phyloP scores from a whole-genome alignment of 2,888 invertebrate genomes.

The Petrolisthes cinctipes region DNA sequence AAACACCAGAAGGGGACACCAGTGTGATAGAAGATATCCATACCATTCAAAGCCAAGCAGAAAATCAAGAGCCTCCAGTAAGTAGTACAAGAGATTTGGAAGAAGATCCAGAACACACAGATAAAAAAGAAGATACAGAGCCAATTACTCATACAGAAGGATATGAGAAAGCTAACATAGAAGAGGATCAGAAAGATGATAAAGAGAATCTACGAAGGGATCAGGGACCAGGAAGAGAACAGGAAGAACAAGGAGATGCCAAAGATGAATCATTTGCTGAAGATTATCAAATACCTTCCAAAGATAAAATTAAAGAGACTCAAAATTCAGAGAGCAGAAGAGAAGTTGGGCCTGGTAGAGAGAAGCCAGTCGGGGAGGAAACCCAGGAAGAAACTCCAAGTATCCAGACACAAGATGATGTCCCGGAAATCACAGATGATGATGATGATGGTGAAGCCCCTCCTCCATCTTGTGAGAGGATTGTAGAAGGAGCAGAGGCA shows the following conservation, averaged over 20 bases:
- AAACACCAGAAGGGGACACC: slow-evolving; percentile 52
- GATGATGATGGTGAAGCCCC: neutral
- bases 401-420: slow-evolving; percentile 7
- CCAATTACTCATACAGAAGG: neutral
- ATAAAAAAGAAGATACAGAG: neutral
- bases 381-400: slow-evolving; percentile 2
- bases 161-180: neutral
- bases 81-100: neutral
- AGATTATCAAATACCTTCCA: no score
- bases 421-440: neutral
- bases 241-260: neutral
- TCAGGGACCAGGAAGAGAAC: neutral
- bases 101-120: neutral
- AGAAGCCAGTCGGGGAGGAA: slow-evolving; percentile 1
- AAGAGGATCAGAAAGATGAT: neutral
- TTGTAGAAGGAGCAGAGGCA: slow-evolving; percentile 64
- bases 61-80: neutral
- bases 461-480: slow-evolving; percentile 55
- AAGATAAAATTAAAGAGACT: no score
- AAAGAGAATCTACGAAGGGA: neutral
- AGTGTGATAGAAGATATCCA: slow-evolving; percentile 37
- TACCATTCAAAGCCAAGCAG: neutral
- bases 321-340: neutral
- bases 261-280: no score
- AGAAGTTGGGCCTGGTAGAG: neutral